Evolutionary conservation across 2,113 vertebrate species (phyloP).

Genomic region (Gadus macrocephalus): DNA sequence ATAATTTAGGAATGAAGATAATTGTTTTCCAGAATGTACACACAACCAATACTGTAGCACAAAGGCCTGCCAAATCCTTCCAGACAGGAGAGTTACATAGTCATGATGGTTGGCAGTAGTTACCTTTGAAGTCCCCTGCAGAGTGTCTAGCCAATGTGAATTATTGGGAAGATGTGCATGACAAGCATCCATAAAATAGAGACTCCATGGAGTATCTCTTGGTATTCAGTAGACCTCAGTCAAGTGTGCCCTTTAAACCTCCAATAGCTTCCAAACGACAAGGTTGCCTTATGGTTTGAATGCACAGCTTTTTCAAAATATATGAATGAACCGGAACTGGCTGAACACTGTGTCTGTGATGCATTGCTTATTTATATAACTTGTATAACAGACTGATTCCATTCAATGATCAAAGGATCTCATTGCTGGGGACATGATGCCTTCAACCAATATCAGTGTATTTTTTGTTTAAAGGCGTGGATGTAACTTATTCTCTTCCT

Average conservation of each 20-base stretch:
- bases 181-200: slow-evolving; percentile 39
- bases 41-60: too few species aligned
- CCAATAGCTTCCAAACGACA: slow-evolving; percentile 16
- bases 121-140: too few species aligned
- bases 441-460: slow-evolving; percentile 1
- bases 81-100: too few species aligned
- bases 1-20: too few species aligned
- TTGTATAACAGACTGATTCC: too few species aligned
- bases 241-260: slow-evolving; percentile 17
- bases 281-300: background rate
- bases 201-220: slow-evolving; percentile 28
- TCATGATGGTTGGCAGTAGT: too few species aligned
- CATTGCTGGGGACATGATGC: background rate
- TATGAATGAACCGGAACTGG: too few species aligned
- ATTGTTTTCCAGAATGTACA: too few species aligned
- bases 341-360: too few species aligned
- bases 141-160: background rate
- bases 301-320: too few species aligned
- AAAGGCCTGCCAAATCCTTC: too few species aligned
- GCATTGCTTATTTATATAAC: too few species aligned
- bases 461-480: slow-evolving; percentile 11
- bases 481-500: slow-evolving; percentile 34
- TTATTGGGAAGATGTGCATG: slow-evolving; percentile 28
- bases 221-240: slow-evolving; percentile 1
- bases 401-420: background rate